Evolutionary conservation across 2,888 invertebrate species (phyloP), one percentile per base, ranked within the genome.

Genomic region (Drosophila meridionalis): DNA sequence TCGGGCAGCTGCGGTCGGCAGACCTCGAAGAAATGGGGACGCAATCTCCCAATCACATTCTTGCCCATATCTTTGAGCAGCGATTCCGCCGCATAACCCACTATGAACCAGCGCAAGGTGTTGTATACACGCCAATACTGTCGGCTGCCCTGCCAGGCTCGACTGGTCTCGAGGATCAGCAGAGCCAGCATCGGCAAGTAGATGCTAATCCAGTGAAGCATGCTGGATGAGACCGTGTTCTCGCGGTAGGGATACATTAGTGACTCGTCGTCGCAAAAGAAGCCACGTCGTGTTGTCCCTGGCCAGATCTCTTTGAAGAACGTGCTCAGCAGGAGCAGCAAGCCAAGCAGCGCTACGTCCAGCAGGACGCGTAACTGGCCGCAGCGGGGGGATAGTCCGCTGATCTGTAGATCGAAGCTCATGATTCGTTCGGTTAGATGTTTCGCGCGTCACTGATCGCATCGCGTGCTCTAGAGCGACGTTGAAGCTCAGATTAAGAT

Each of bases 11-110:
- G 36, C 0, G 91, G 92, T 4, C 63, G 68, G 26, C 91, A 91
- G 3, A 89, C 78, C 0, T 70, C 83, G 47, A 90, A 83, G 58
- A 91, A 91, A 30, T 91, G 87, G 0, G 91, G 91, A 4, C 92
- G 76, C 43, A 91, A 66, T 14, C 91, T 73, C 0, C 91, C 90
- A 12, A 91, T 53, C 0, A 76, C 61, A 2, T 66, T 64, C 70
- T 91, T 91, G 12, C 75, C 79, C 34, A 87, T 57, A 30, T 69
- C 71, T 63, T 89, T 91, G 11, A 87, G 47, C 3, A 87, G n/a
- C 12, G 59, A 60, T 5, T 70, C 71, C 0, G 69, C 70, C 0
- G 57, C 69, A 20, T 76, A 66, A 6, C 91, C 90, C 20, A 80
- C 78, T 0, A 91, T 11, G 56, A 81, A 91, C 63, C 83, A 80